phyloP scores from a whole-genome alignment of 2,797 vertebrate genomes.

The Trachurus trachurus region DNA sequence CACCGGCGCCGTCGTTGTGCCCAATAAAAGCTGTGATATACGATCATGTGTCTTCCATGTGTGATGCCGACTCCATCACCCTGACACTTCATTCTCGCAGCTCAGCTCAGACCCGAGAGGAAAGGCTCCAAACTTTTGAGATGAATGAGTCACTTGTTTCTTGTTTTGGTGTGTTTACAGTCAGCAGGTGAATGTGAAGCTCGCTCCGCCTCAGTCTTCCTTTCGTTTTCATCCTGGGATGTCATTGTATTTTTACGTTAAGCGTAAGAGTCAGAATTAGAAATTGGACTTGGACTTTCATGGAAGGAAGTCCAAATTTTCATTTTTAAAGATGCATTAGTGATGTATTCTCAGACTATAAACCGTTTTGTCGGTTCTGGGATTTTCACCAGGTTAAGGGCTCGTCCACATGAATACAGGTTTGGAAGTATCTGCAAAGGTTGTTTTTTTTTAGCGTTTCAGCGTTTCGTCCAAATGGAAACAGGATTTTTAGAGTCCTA shows the following conservation, averaged over 20 bases:
- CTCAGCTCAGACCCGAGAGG: neutral
- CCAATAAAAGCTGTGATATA: conserved; percentile 68
- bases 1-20: conserved; percentile 43
- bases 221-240: no score
- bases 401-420: no score
- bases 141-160: neutral
- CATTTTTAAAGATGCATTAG: neutral
- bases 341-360: neutral
- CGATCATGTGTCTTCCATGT: conserved; percentile 67
- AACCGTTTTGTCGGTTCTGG: no score
- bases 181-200: neutral
- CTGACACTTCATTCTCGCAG: conserved; percentile 17
- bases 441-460: no score
- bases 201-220: no score
- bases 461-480: no score
- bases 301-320: no score
- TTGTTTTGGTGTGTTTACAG: no score
- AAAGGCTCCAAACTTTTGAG: neutral
- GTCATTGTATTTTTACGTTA: neutral
- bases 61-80: conserved; percentile 1
- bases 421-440: no score
- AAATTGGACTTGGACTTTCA: neutral
- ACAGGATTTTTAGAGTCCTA: no score
- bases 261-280: neutral
- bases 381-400: neutral